Evolutionary conservation across 2,888 invertebrate species (phyloP).

Genomic region (Apamea anceps): DNA sequence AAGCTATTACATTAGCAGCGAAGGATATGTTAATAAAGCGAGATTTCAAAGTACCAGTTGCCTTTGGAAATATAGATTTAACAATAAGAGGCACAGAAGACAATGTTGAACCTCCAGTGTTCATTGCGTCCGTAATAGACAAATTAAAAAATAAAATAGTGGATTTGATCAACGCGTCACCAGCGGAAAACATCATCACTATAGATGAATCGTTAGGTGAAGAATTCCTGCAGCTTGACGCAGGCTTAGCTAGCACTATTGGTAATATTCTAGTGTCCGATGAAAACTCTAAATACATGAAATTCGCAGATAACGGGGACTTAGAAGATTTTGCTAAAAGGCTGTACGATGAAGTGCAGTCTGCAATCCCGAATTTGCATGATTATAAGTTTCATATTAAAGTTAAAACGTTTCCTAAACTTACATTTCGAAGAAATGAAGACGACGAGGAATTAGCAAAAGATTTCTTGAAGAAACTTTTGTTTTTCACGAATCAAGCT

Average conservation of each 20-base stretch:
- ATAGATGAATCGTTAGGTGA: constrained; percentile 36
- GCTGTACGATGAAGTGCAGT: constrained; percentile 17
- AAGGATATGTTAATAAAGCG: constrained; percentile 18
- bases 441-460: constrained; percentile 25
- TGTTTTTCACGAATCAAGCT: constrained; percentile 48
- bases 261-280: constrained; percentile 46
- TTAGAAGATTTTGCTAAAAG: constrained; percentile 17
- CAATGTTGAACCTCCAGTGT: background rate
- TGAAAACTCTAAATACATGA: constrained; percentile 23
- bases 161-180: constrained; percentile 7
- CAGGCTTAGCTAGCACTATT: constrained; percentile 40
- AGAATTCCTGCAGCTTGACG: constrained; percentile 27
- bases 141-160: constrained; percentile 8
- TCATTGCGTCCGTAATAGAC: constrained; percentile 4
- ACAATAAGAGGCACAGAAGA: constrained; percentile 43
- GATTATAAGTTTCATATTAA: constrained; percentile 39
- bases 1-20: constrained; percentile 36
- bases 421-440: constrained; percentile 3
- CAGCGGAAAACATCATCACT: constrained; percentile 7
- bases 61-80: constrained; percentile 59
- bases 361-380: constrained; percentile 26
- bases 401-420: constrained; percentile 34
- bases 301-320: constrained; percentile 21
- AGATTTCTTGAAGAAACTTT: constrained; percentile 41
- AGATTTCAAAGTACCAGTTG: background rate